Base-by-base conservation (phyloP, 1,140 invertebrate genomes). In the Holcopasites calliopsidis region DNA sequence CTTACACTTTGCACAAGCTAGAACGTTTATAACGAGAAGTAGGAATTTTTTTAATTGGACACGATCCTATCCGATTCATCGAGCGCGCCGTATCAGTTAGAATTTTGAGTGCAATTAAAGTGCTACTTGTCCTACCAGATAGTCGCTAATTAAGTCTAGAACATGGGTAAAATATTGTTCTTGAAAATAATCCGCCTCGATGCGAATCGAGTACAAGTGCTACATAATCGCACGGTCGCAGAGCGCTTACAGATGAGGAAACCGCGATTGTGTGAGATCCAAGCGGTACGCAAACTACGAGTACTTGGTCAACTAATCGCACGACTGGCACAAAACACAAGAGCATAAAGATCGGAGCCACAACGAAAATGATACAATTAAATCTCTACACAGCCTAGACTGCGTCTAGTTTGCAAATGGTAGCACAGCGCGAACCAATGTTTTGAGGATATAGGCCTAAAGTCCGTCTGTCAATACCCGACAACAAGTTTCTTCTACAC, bases 391-490 rank as follows among this genome's bases (percentile, higher is more conserved):
- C n/a, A n/a, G n/a, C n/a, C n/a, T 60, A 75, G 60, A 70, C 62
- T 75, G 75, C 68, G 74, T 42, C 50, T 83, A 83, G 80, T 62
- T 72, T 42, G 65, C 60, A 70, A 71, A 81, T 44, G 40, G 40
- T 82, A 83, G 80, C 70, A 58, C 76, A 66, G 55, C 70, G 62
- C 64, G 73, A 81, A 69, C 77, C 80, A 81, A 55, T 81, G 69
- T 82, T 61, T 77, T 75, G 75, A 57, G 75, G n/a, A 82, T 66
- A 80, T 82, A 82, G 78, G 80, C 80, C 80, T 82, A 82, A 80
- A 74, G 42, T 80, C 77, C 64, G 71, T 74, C 71, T 60, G 16
- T 68, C 16, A 38, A 78, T 42, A 65, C 28, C 28, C 55, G 66
- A 55, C 54, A 38, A 33, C 52, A 68, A 35, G 23, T 44, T 70